Evolutionary conservation across 2,113 vertebrate species (phyloP).

Genomic region (Oryzias woworae): DNA sequence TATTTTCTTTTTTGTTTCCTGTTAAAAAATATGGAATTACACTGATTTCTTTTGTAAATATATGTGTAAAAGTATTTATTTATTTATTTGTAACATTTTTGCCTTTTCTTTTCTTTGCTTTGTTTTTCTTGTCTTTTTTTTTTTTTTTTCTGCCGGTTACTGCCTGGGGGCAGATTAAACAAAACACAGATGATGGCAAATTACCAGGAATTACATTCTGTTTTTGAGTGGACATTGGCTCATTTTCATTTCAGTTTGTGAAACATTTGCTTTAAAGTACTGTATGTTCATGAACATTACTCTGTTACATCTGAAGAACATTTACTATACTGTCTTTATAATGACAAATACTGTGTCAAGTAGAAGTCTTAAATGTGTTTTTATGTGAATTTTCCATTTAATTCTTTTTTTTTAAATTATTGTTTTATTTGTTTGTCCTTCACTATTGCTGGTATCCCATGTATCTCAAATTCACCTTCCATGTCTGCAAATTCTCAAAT

Average conservation of each 20-base stretch:
- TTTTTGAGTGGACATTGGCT: constrained; percentile 30
- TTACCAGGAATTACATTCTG: constrained; percentile 71
- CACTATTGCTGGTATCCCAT: constrained; percentile 64
- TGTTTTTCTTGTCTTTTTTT: constrained; percentile 8
- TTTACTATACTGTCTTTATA: constrained; percentile 26
- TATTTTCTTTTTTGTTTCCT: constrained; percentile 26
- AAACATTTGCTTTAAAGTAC: constrained; percentile 18
- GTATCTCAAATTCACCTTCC: constrained; percentile 64
- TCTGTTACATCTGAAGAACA: constrained; percentile 4
- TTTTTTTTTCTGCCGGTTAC: constrained; percentile 3
- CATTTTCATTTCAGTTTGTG: constrained; percentile 23
- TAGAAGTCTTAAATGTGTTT: constrained; percentile 34
- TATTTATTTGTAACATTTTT: constrained; percentile 35
- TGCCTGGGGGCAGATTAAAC: constrained; percentile 20
- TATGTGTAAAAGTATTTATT: constrained; percentile 38
- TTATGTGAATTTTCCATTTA: constrained; percentile 6
- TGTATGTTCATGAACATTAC: constrained; percentile 3
- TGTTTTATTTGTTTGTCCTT: constrained; percentile 50
- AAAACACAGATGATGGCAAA: constrained; percentile 74
- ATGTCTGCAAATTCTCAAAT: constrained; percentile 62
- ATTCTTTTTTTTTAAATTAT: constrained; percentile 23
- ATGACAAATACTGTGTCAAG: constrained; percentile 35
- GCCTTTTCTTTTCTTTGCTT: constrained; percentile 15
- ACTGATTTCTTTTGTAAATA: constrained; percentile 14
- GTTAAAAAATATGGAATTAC: constrained; percentile 50